Evolutionary conservation across 2,797 vertebrate genomes (phyloP).

Genomic region (Characodon lateralis): DNA sequence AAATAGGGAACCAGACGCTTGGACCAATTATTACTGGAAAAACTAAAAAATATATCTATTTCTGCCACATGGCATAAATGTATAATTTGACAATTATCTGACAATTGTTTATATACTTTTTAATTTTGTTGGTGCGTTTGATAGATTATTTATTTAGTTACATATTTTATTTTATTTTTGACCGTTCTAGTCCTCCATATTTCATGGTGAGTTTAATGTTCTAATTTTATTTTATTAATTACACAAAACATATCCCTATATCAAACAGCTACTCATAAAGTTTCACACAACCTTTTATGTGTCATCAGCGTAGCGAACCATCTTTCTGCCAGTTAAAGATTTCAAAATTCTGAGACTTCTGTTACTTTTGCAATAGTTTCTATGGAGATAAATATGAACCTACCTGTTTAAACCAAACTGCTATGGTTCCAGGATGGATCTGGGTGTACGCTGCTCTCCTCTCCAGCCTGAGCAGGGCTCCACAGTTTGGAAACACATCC

Average conservation of each 20-base stretch:
- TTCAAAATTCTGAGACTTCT: not conserved
- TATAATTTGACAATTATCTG: too few species aligned
- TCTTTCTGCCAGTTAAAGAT: too few species aligned
- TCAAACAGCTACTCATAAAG: too few species aligned
- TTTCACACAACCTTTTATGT: too few species aligned
- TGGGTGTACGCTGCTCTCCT: conserved; percentile 49
- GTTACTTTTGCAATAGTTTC: not conserved
- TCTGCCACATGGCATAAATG: too few species aligned
- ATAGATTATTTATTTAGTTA: not conserved
- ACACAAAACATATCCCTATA: too few species aligned
- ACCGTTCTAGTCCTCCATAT: not conserved
- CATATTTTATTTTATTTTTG: not conserved
- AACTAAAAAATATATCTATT: not conserved
- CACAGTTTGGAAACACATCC: conserved; percentile 51
- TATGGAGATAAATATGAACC: not conserved
- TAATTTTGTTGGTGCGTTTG: too few species aligned
- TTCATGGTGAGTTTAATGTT: not conserved
- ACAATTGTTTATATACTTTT: not conserved
- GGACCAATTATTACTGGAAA: not conserved
- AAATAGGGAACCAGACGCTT: not conserved
- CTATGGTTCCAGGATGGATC: conserved; percentile 60
- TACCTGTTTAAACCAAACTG: conserved; percentile 61
- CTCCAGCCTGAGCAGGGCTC: conserved; percentile 54
- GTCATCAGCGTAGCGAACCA: not conserved
- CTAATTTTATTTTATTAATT: too few species aligned